Evolutionary conservation across 2,888 invertebrate genomes (phyloP).

Genomic region (Polia nebulosa): DNA sequence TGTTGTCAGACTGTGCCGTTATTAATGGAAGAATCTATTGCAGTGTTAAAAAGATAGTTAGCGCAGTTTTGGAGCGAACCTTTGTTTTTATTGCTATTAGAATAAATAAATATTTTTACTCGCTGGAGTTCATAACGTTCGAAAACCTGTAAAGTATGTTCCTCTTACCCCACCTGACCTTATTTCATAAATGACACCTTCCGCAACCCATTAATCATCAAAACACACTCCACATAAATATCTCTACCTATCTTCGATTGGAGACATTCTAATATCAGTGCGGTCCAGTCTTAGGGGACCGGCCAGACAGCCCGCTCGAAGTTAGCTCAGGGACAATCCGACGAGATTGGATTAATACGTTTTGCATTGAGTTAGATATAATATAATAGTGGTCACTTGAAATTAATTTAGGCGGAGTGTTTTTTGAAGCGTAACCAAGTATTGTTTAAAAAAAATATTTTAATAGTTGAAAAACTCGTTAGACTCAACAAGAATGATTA

Average conservation of each 20-base stretch:
- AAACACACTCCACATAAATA: constrained; percentile 22
- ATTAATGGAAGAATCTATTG: too few species aligned
- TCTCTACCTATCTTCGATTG: constrained; percentile 61
- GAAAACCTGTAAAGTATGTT: too few species aligned
- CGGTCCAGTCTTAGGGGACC: constrained; percentile 74
- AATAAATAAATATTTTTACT: too few species aligned
- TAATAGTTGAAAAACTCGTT: neutral
- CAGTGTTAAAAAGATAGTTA: too few species aligned
- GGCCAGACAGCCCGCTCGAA: constrained; percentile 70
- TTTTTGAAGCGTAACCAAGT: neutral
- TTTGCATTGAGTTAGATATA: constrained; percentile 71
- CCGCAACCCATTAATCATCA: neutral
- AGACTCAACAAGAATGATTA: neutral
- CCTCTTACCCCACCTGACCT: too few species aligned
- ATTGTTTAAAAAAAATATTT: neutral
- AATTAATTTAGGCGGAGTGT: constrained; percentile 25
- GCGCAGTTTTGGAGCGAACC: too few species aligned
- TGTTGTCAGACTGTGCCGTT: too few species aligned
- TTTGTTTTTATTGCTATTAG: too few species aligned
- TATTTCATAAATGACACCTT: neutral
- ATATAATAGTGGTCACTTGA: constrained; percentile 35
- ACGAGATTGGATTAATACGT: constrained; percentile 75
- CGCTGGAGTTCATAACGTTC: too few species aligned
- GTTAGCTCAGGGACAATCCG: constrained; percentile 67
- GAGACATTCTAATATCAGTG: constrained; percentile 79